Evolutionary conservation across 2,888 invertebrate genomes (phyloP).

Genomic region (Dolomedes plantarius): DNA sequence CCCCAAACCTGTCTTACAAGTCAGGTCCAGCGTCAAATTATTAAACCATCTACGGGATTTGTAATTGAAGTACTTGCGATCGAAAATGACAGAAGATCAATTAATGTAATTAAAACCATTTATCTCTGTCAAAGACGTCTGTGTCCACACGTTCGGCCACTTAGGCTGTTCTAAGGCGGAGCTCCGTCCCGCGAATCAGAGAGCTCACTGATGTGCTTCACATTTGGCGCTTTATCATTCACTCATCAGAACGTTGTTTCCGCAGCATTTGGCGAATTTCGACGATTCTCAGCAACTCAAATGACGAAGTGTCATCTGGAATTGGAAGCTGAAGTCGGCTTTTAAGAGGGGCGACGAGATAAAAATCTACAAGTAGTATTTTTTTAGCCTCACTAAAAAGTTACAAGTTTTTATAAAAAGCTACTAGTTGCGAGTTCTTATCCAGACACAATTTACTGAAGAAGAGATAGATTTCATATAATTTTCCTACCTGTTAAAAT

Average conservation of each 20-base stretch:
- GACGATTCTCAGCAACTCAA: no score
- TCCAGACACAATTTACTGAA: no score
- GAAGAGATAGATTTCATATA: no score
- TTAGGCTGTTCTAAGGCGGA: constrained; percentile 58
- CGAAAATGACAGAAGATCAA: constrained; percentile 63
- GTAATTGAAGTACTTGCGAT: constrained; percentile 37
- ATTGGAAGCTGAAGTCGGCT: no score
- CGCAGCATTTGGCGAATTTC: not conserved
- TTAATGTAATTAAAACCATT: constrained; percentile 68
- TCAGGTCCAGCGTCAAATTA: constrained; percentile 8
- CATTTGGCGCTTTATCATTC: constrained; percentile 28
- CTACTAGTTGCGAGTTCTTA: no score
- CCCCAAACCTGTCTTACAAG: not conserved
- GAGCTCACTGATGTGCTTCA: not conserved
- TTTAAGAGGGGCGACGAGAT: no score
- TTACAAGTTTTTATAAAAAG: no score
- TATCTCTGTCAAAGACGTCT: constrained; percentile 52
- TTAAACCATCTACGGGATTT: constrained; percentile 30
- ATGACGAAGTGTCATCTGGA: no score
- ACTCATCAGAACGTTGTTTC: no score
- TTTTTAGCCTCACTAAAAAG: no score
- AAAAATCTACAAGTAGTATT: no score
- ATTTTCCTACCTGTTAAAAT: no score
- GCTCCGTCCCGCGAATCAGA: constrained; percentile 47
- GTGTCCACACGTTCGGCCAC: constrained; percentile 45